Conservation (phyloP, 2,113 vertebrate species). For the Uria aalge region DNA sequence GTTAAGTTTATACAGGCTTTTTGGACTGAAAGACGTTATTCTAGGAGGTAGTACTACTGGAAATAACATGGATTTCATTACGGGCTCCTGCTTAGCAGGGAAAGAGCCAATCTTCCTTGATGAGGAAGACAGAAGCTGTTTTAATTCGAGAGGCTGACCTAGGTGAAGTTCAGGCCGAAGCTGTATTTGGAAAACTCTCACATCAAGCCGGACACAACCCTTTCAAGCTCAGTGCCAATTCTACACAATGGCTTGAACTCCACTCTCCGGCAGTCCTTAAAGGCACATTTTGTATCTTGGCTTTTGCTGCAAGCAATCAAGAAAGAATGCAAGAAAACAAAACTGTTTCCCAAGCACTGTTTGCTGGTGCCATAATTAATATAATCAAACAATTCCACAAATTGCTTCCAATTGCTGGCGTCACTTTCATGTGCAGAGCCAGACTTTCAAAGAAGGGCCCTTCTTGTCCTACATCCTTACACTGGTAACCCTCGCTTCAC, state of each 20-base stretch:
- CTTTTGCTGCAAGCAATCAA: conserved; percentile 74
- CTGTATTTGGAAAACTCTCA: conserved; percentile 63
- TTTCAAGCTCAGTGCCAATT: conserved; percentile 65
- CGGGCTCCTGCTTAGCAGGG: not conserved
- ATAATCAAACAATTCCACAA: conserved; percentile 79
- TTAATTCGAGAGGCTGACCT: conserved; percentile 51
- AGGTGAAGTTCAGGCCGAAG: conserved; percentile 27
- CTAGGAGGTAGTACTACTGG: not conserved
- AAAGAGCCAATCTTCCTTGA: conserved; percentile 30
- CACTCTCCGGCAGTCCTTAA: conserved; percentile 54
- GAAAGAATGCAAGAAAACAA: conserved; percentile 80
- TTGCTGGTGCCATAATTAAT: conserved; percentile 73
- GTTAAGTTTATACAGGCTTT: not conserved
- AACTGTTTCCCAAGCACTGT: conserved; percentile 78
- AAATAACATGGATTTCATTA: conserved; percentile 34
- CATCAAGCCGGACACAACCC: conserved; percentile 61
- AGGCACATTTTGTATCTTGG: conserved; percentile 73
- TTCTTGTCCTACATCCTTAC: conserved; percentile 60
- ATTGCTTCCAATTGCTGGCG: conserved; percentile 80
- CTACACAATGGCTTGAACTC: conserved; percentile 69
- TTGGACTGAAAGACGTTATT: not conserved
- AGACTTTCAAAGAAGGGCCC: conserved; percentile 68
- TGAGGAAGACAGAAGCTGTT: conserved; percentile 57
- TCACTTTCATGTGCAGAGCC: conserved; percentile 79
- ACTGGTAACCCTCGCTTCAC: conserved; percentile 52